A percentile compares a stretch with the other conserved stretches of the same genome.
Evolutionary conservation across 2,113 vertebrate genomes (phyloP).

Genomic region (Phyllopteryx taeniolatus): DNA sequence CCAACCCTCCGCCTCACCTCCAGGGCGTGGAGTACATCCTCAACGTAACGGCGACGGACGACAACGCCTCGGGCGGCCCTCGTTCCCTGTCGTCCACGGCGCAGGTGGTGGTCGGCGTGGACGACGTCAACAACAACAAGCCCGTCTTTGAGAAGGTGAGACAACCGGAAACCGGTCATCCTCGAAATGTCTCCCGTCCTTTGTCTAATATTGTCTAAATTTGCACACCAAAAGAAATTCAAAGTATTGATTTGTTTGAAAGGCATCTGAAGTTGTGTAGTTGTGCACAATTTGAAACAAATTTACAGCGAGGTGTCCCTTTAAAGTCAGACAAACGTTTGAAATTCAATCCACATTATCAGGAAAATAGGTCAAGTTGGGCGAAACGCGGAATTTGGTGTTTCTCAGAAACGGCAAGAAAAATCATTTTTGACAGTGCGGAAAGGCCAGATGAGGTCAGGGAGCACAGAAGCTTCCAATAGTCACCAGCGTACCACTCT

Average conservation of each 20-base stretch:
- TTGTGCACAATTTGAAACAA: no score
- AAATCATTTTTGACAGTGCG: neutral
- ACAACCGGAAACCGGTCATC: neutral
- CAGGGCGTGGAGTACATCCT: slow-evolving; percentile 84
- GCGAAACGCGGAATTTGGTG: no score
- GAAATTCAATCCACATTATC: no score
- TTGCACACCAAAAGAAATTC: no score
- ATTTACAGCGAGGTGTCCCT: no score
- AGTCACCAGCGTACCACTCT: neutral
- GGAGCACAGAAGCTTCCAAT: neutral
- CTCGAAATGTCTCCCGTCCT: no score
- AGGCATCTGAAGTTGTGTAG: no score
- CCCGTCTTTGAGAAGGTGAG: slow-evolving; percentile 85
- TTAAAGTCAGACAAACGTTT: no score
- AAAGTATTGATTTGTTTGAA: no score
- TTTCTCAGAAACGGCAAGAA: neutral
- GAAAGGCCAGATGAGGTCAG: neutral
- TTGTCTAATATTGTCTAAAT: no score
- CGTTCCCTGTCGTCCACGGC: slow-evolving; percentile 76
- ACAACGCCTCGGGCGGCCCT: slow-evolving; percentile 82
- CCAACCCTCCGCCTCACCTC: slow-evolving; percentile 78
- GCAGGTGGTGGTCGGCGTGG: slow-evolving; percentile 81
- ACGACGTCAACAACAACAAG: slow-evolving; percentile 89
- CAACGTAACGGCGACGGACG: slow-evolving; percentile 81
- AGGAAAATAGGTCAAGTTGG: no score